Evolutionary conservation across 2,113 vertebrate species (phyloP), one percentile per base, ranked within the genome.

Genomic region (Eleginops maclovinus): DNA sequence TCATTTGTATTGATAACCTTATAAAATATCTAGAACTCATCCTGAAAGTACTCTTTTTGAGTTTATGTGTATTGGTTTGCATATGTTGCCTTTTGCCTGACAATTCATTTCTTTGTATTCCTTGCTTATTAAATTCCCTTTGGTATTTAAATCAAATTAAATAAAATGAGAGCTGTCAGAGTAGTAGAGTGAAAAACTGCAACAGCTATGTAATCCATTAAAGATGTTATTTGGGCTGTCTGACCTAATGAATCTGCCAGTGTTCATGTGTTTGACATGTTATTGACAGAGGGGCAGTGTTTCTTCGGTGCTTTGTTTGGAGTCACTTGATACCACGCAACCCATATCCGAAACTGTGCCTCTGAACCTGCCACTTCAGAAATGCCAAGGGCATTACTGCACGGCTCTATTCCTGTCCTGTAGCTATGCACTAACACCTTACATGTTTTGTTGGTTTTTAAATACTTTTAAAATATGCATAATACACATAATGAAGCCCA

Each of bases 311-410:
- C 75, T 84, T 36, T 69, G 82, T 87, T 82, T 36, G 4, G 26
- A 63, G 87, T 75, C 77, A 91, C 84, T 17, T 62, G 87, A 92
- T 72, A 84, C 17, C 58, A 12, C 17, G 50, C 47, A 69, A 75
- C 40, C 28, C 60, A 43, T 54, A 47, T 73, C 64, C 4, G 9
- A 36, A 69, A 21, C 68, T 70, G 72, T 80, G 62, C 46, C 41
- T 55, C 55, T 67, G 64, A 72, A 43, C 50, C 41, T 46, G 59
- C 43, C 81, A 75, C 60, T n/a, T 22, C 76, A 77, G 54, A 87
- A 81, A 84, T 14, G 77, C 79, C 88, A 84, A 78, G 70, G 72
- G 44, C 75, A 83, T 73, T 81, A 72, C 65, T 36, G 41, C 50
- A 22, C 47, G 24, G 22, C 64, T 79, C 80, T 89, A 85, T 91